Evolutionary conservation across 1,140 invertebrate species (phyloP), one percentile per base, ranked within the genome.

Genomic region (Calycopis cecrops): DNA sequence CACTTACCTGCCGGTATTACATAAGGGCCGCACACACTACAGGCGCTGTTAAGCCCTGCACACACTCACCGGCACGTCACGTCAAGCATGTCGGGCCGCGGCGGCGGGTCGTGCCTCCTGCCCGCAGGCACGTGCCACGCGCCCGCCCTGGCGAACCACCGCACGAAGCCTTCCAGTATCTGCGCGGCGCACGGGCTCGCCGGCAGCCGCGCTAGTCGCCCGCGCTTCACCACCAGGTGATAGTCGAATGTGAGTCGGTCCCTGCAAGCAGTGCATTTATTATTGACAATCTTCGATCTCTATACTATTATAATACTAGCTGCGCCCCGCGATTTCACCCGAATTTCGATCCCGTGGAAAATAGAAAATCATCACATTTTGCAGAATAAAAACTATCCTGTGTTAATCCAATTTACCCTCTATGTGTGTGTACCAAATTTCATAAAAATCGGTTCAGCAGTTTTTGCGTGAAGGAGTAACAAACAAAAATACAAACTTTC

Each of bases 111-210:
- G 62, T 71, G 62, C 0, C 69, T 60, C 12, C 69, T 62, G 1
- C 69, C 60, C 11, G 67, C 70, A 37, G 71, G 63, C 17, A 76
- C 67, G 48, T 77, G 73, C 85, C 79, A 85, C 38, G 79, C 81
- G 47, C 81, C 82, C 52, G 82, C 79, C 52, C 81, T 71, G 40
- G 79, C 78, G 65, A 81, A 92, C 77, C 90, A 92, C 59, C 91
- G 90, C 6, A 94, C 92, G 76, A 93, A 95, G 17, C 89, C 89
- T 76, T 95, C 94, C 11, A 95, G 79, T 51, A 95, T 91, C 12
- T 89, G 86, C 1, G 92, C 85, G 1, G 92, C 89, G 77, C 89
- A 90, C 1, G 90, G 90, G 33, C 88, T 72, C 49, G 90, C 90
- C n/a, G 92, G 92, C 55, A 93, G 76, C 10, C 67, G 65, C 0